A percentile compares a stretch with the other conserved stretches of the same genome.
Evolutionary conservation across 1,140 invertebrate species (phyloP).

Genomic region (Camponotus vicinus): DNA sequence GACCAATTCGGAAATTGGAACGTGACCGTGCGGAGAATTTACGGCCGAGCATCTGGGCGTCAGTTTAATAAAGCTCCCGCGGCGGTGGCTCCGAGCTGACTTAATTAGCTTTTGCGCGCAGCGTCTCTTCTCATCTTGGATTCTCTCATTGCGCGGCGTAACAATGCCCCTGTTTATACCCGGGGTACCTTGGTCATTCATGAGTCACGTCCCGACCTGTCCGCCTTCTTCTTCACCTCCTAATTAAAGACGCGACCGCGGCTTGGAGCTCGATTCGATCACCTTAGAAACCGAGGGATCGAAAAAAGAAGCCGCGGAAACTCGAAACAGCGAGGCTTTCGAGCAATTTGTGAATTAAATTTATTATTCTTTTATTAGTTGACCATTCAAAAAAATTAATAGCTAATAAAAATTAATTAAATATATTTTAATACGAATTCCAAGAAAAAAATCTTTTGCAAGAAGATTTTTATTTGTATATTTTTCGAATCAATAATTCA

Average conservation of each 20-base stretch:
- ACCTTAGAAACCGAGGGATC: not conserved
- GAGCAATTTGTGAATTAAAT: not conserved
- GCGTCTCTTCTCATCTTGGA: conserved; percentile 36
- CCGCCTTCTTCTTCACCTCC: not conserved
- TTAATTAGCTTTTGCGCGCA: conserved; percentile 70
- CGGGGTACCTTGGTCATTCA: conserved; percentile 29
- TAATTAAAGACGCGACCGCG: conserved; percentile 53
- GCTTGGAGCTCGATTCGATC: not conserved
- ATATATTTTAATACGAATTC: not conserved
- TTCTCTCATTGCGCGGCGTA: conserved; percentile 32
- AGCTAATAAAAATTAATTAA: not conserved
- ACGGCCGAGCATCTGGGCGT: conserved; percentile 66
- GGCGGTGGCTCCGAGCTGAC: conserved; percentile 69
- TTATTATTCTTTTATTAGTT: not conserved
- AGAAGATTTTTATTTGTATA: not conserved
- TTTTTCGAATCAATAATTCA: not conserved
- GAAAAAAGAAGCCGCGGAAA: not conserved
- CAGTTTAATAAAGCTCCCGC: conserved; percentile 75
- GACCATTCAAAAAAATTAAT: too few species aligned
- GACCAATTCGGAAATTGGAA: conserved; percentile 75
- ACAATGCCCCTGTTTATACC: conserved; percentile 59
- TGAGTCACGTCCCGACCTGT: conserved; percentile 41
- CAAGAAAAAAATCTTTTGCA: not conserved
- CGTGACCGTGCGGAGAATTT: conserved; percentile 68
- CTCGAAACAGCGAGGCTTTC: not conserved